Evolutionary conservation across 2,113 vertebrate genomes (phyloP), one percentile per base, ranked within the genome.

Genomic region (Halichoeres trimaculatus): DNA sequence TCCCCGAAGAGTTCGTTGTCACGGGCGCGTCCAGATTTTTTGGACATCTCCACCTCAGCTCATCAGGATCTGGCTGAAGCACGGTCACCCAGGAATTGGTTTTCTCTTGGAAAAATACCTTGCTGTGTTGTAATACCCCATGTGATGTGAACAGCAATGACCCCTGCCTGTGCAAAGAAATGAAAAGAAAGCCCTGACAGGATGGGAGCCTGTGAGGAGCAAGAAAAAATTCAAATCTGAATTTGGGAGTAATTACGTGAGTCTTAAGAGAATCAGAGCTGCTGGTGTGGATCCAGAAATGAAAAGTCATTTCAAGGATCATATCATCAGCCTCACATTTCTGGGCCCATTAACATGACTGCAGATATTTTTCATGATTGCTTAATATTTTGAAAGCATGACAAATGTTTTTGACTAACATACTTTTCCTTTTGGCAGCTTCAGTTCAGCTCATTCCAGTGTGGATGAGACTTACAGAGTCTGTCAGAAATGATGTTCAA

Each of bases 61-160:
- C 65, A 76, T 91, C 87, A 88, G 83, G 80, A 74, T 89, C 77
- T 89, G 84, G 85, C 73, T 35, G 1, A 70, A 64, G 30, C 22
- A 43, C 40, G 55, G 70, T 63, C 75, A 30, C 73, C 6, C 52
- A 81, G 80, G 85, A 78, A 62, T 67, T 73, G 14, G 30, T 56
- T 70, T 58, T 60, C 61, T 70, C 73, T 34, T 61, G 71, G 81
- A 85, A 76, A 83, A 78, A 78, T 53, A 63, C 40, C 67, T 48
- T 58, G 58, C 78, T 68, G 63, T 70, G 70, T 74, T 43, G 68
- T 73, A 76, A 78, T 84, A 55, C 59, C 60, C 53, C 76, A 53
- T 79, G 53, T 68, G 70, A 70, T 70, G 58, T 76, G 81, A 78
- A 73, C 35, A 48, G 45, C 45, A 76, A 63, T 82, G 68, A 78